Evolutionary conservation across 2,113 vertebrate species (phyloP).

Genomic region (Microtus montanus): DNA sequence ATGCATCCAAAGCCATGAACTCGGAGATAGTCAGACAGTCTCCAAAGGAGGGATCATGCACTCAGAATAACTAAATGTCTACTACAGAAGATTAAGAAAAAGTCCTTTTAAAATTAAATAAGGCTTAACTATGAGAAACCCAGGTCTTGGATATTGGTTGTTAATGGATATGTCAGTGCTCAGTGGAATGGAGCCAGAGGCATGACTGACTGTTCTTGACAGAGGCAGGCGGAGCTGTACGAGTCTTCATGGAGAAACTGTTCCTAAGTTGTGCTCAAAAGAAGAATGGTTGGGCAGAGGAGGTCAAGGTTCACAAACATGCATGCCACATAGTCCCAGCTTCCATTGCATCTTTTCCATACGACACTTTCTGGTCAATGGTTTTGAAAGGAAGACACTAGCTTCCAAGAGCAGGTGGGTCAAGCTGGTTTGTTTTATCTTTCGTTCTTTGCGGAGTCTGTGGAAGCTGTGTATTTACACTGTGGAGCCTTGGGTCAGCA

Average conservation of each 20-base stretch:
- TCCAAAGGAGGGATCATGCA: neutral
- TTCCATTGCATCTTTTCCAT: neutral
- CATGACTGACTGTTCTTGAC: neutral
- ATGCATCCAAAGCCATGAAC: neutral
- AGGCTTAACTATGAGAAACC: neutral
- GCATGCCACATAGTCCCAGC: neutral
- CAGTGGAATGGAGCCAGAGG: neutral
- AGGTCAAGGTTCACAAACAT: neutral
- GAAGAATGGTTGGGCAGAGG: neutral
- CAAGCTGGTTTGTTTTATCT: neutral
- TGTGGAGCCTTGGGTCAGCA: neutral
- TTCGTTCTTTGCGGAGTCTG: neutral
- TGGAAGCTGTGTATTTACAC: neutral
- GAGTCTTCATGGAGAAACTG: neutral
- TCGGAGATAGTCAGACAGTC: neutral
- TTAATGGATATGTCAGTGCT: neutral
- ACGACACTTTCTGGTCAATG: neutral
- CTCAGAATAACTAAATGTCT: neutral
- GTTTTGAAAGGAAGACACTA: neutral
- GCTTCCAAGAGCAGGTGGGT: neutral
- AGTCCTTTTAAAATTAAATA: neutral
- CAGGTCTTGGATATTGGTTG: neutral
- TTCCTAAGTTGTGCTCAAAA: neutral
- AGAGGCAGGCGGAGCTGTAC: fast-evolving
- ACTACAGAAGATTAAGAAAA: neutral